Evolutionary conservation across 64 coral and sea anemone genomes (phyloP).

Genomic region (Acropora tenuis): DNA sequence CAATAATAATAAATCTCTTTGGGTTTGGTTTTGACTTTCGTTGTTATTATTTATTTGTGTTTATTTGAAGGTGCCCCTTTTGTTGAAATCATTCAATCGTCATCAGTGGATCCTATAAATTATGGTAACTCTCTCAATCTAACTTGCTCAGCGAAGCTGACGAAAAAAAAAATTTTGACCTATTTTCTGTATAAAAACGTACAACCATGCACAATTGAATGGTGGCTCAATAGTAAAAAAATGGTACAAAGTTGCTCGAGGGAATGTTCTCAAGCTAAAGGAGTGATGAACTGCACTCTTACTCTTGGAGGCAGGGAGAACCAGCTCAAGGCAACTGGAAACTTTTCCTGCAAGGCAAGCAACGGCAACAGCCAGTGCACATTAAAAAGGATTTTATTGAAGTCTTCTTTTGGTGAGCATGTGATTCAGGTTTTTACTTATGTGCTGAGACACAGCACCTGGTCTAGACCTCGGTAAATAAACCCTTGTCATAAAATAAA

Average conservation of each 20-base stretch:
- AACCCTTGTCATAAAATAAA: too few species aligned
- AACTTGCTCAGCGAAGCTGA: background rate
- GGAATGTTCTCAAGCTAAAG: background rate
- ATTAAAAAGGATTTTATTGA: background rate
- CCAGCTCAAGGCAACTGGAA: background rate
- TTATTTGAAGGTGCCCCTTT: background rate
- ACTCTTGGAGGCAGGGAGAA: background rate
- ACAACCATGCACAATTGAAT: background rate
- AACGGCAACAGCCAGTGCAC: background rate
- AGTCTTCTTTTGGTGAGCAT: background rate
- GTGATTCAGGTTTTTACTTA: background rate
- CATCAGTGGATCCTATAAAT: background rate
- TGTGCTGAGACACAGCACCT: too few species aligned
- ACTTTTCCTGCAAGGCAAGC: background rate
- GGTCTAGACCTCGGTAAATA: too few species aligned
- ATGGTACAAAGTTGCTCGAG: background rate
- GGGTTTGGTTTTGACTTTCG: too few species aligned
- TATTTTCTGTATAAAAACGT: background rate
- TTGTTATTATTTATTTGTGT: background rate
- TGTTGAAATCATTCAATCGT: background rate
- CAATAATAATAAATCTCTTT: too few species aligned
- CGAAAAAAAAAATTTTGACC: accelerated
- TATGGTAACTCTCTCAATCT: background rate
- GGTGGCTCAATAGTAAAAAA: background rate
- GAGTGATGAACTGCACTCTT: background rate